These are phyloP conservation scores for Euzophera pinguis DNA, from an alignment of 2,888 invertebrate species.

Conservation along the genomic window DNA sequence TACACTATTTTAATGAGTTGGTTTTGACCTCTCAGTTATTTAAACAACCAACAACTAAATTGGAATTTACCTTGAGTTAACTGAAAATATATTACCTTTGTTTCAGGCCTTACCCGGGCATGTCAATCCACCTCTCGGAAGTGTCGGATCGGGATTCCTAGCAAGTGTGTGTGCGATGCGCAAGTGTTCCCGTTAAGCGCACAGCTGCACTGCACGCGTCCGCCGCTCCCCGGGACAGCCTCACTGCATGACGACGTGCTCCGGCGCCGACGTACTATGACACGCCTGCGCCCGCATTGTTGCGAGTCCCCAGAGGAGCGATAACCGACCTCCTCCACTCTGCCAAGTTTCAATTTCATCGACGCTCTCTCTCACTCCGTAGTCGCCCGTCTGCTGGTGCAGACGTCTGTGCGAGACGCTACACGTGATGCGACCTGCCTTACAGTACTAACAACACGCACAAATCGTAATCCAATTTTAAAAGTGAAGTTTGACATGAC, in stretches of 20 bases:
- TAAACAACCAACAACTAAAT: background rate
- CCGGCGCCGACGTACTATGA: constrained; percentile 46
- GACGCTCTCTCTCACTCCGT: constrained; percentile 47
- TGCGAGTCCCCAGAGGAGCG: constrained; percentile 46
- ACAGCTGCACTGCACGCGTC: constrained; percentile 13
- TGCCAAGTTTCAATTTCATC: constrained; percentile 68
- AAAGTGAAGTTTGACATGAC: constrained; percentile 53
- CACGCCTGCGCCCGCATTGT: constrained; percentile 46
- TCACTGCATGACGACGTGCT: background rate
- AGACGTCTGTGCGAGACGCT: constrained; percentile 49
- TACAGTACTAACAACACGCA: constrained; percentile 26
- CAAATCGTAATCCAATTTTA: constrained; percentile 38
- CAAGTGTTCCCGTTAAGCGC: constrained; percentile 6
- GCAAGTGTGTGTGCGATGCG: constrained; percentile 17
- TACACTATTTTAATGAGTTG: background rate
- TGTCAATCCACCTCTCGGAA: constrained; percentile 16
- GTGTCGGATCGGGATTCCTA: constrained; percentile 18
- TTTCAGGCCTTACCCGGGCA: constrained; percentile 29
- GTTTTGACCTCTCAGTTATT: background rate
- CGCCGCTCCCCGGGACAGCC: background rate
- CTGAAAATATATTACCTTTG: constrained; percentile 28
- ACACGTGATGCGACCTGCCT: constrained; percentile 17
- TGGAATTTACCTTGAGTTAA: constrained; percentile 1
- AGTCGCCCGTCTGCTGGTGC: constrained; percentile 56
- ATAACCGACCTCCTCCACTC: constrained; percentile 57